Evolutionary conservation across 2,113 vertebrate species (phyloP).

Genomic region (Drymodes brunneopygia): DNA sequence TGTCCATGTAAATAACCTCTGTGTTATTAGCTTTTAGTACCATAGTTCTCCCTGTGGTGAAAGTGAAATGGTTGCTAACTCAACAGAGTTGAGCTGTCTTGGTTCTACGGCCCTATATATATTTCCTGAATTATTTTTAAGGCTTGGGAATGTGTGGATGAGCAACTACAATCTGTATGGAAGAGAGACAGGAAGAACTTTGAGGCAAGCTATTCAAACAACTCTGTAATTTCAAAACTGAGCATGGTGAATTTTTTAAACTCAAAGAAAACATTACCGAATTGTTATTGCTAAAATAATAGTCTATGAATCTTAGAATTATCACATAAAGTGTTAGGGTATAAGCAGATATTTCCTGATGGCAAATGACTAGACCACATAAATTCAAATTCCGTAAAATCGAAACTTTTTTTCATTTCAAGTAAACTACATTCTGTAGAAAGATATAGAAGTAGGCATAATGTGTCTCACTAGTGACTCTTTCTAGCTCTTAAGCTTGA

Average conservation of each 20-base stretch:
- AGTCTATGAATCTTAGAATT: neutral
- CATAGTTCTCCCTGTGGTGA: neutral
- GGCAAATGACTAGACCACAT: neutral
- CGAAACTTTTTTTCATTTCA: neutral
- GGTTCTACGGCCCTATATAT: neutral
- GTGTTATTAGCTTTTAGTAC: neutral
- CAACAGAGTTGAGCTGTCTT: neutral
- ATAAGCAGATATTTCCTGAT: neutral
- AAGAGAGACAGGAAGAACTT: neutral
- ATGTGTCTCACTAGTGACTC: neutral
- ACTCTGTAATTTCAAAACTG: neutral
- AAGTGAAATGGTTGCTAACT: neutral
- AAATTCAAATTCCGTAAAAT: neutral
- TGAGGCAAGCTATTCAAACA: neutral
- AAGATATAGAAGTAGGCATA: neutral
- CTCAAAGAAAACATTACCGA: neutral
- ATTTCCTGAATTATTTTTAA: neutral
- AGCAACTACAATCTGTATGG: neutral
- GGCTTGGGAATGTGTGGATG: neutral
- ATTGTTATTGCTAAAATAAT: neutral
- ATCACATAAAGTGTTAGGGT: neutral
- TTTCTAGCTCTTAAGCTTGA: neutral
- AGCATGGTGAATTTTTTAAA: neutral
- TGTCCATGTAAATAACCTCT: slow-evolving; percentile 14
- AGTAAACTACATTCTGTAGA: neutral